Base-by-base conservation (phyloP, 2,888 invertebrate species). In the Caenorhabditis japonica region DNA sequence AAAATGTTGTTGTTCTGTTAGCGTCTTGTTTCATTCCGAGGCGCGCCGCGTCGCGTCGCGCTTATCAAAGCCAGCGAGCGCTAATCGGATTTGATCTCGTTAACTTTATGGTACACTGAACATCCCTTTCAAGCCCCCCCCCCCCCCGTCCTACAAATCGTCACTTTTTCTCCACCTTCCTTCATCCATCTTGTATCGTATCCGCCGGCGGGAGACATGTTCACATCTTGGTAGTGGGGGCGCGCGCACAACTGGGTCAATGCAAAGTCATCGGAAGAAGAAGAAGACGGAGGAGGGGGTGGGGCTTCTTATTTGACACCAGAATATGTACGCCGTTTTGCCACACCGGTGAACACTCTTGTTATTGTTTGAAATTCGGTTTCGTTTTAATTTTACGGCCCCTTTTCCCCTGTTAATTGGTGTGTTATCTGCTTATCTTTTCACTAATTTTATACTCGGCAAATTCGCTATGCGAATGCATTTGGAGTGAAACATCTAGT, bases 161-260 rank as follows among this genome's bases (percentile, higher is more conserved):
- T 55, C 5, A 12, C 33, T 33, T 12, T 25, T 17, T 25, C 15
- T 44, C 49, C n/a, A n/a, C n/a, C n/a, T 38, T 49, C 33, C 43
- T 30, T 25, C 30, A n/a, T n/a, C n/a, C n/a, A n/a, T n/a, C n/a
- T n/a, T n/a, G n/a, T n/a, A n/a, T n/a, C n/a, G n/a, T n/a, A n/a
- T n/a, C n/a, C n/a, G n/a, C n/a, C n/a, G n/a, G n/a, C n/a, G n/a
- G n/a, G n/a, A n/a, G n/a, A 10, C 47, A 38, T 53, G 52, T 61
- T 61, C 61, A 53, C 61, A 61, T 61, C 64, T 64, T 64, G 64
- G 64, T 64, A 64, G 56, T 56, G n/a, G n/a, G n/a, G n/a, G n/a
- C n/a, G n/a, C n/a, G 56, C 64, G 64, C 64, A 55, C 64, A 64
- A 64, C 64, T 64, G 64, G 64, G 64, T 64, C 64, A 64, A 64